Evolutionary conservation across 2,797 vertebrate species (phyloP).

Genomic region (Hafferia zeledoni): DNA sequence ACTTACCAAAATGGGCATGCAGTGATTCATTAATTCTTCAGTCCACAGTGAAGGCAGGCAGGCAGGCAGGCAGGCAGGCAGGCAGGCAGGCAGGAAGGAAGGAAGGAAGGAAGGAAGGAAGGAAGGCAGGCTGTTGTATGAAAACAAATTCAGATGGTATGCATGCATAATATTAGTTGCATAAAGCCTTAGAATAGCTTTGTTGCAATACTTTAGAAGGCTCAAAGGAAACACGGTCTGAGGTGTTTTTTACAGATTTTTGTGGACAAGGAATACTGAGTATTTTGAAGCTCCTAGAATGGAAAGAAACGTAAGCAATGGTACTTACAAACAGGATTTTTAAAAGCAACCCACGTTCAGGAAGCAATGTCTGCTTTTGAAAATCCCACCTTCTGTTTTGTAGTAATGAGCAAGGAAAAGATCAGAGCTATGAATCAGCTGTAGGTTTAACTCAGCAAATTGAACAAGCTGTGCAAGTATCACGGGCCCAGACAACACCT

Average conservation of each 20-base stretch:
- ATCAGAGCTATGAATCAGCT: slow-evolving; percentile 17
- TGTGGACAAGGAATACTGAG: not conserved
- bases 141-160: not conserved
- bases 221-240: not conserved
- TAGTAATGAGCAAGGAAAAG: not conserved
- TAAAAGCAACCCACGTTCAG: not conserved
- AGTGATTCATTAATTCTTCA: not conserved
- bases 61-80: too few relatives aligned
- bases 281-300: not conserved
- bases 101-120: too few relatives aligned
- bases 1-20: not conserved
- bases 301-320: not conserved
- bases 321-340: not conserved
- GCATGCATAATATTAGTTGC: not conserved
- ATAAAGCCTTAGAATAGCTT: not conserved
- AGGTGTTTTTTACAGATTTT: not conserved
- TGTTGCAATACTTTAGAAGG: rapidly evolving
- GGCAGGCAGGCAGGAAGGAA: too few relatives aligned
- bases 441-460: slow-evolving; percentile 17
- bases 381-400: slow-evolving; percentile 19
- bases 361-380: not conserved
- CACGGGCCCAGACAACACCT: not conserved
- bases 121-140: not conserved
- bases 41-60: not conserved
- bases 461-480: slow-evolving; percentile 14